These are phyloP conservation scores for Sphaerodactylus townsendi DNA, from an alignment of 2,113 vertebrate genomes.

Conservation along the genomic window DNA sequence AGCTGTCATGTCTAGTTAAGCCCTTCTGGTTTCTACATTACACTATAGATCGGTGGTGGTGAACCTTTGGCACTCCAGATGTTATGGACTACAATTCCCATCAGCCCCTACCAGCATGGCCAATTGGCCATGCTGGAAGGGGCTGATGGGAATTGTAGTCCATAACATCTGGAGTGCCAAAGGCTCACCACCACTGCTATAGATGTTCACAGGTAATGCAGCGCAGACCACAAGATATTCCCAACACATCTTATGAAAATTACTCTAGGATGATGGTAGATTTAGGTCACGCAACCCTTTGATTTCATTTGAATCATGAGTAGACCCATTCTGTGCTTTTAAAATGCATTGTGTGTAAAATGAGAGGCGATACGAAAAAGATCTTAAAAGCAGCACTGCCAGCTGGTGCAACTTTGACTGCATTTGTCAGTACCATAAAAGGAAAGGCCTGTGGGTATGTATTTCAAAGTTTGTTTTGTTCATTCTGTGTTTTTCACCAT, in stretches of 20 bases:
- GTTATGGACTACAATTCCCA: no score
- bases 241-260: not conserved
- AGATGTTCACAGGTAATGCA: not conserved
- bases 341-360: not conserved
- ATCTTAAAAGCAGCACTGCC: slow-evolving; percentile 39
- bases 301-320: not conserved
- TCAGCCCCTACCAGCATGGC: no score
- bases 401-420: slow-evolving; percentile 27
- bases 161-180: no score
- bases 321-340: not conserved
- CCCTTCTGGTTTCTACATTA: not conserved
- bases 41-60: no score
- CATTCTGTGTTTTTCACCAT: slow-evolving; percentile 68
- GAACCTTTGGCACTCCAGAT: no score
- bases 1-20: no score
- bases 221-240: not conserved
- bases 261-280: not conserved
- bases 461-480: slow-evolving; percentile 67
- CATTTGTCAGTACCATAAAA: slow-evolving; percentile 55
- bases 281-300: slow-evolving; percentile 24
- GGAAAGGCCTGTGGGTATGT: slow-evolving; percentile 38
- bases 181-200: no score
- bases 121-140: no score
- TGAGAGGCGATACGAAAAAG: slow-evolving; percentile 12
- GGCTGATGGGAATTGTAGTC: no score